Evolutionary conservation across 2,797 vertebrate species (phyloP).

Genomic region (Chiroxiphia lanceolata): DNA sequence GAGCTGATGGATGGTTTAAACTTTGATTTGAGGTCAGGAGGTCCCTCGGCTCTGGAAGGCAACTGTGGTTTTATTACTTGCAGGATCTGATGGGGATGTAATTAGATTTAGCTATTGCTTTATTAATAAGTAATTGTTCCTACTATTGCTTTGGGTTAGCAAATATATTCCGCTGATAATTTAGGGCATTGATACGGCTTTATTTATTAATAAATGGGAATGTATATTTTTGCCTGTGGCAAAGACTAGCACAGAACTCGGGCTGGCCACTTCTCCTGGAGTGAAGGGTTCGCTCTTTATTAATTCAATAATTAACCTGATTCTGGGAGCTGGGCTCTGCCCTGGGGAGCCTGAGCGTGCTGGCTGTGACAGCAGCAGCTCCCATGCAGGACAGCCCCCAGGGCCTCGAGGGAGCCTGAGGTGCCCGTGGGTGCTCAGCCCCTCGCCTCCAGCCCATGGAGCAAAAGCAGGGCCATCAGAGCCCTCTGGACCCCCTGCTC

Average conservation of each 20-base stretch:
- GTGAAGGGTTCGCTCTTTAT: neutral
- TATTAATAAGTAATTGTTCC: slow-evolving; percentile 80
- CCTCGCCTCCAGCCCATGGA: too few relatives aligned
- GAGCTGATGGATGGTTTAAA: slow-evolving; percentile 77
- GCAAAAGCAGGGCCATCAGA: rapidly evolving
- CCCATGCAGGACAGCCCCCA: rapidly evolving
- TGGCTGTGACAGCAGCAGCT: rapidly evolving
- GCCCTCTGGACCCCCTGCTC: neutral
- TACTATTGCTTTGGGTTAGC: slow-evolving; percentile 53
- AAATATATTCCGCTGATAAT: slow-evolving; percentile 70
- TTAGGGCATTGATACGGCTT: slow-evolving; percentile 57
- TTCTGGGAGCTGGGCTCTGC: neutral
- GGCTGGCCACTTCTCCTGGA: neutral
- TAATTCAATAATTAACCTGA: slow-evolving; percentile 29
- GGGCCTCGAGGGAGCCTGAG: neutral
- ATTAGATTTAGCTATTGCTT: slow-evolving; percentile 80
- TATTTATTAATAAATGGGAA: slow-evolving; percentile 71
- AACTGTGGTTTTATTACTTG: slow-evolving; percentile 73
- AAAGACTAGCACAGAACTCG: neutral
- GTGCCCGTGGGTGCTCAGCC: neutral
- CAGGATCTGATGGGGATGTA: slow-evolving; percentile 76
- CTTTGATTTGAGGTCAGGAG: slow-evolving; percentile 74
- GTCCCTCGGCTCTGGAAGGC: slow-evolving; percentile 70
- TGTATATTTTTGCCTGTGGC: slow-evolving; percentile 24
- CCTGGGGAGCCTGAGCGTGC: rapidly evolving